Evolutionary conservation across 2,113 vertebrate genomes (phyloP), one percentile per base, ranked within the genome.

Genomic region (Oncorhynchus gorbuscha): DNA sequence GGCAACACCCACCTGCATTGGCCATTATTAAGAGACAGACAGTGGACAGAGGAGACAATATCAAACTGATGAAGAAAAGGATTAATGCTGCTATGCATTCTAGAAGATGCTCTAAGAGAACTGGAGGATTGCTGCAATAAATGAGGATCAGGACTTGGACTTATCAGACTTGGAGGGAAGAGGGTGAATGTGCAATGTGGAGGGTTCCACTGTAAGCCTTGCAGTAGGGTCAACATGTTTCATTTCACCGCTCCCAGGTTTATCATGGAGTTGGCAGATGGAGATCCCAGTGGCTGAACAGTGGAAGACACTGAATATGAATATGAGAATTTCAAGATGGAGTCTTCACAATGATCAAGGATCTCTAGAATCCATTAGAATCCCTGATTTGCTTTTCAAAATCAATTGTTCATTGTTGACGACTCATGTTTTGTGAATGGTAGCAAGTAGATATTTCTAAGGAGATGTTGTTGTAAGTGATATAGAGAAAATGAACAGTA

Each of bases 11-110:
- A 75, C 74, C 85, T 61, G 66, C 35, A 26, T 67, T 76, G 71
- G 62, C 69, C 67, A 74, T 45, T 26, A 13, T 65, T 18, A 62
- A 62, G 59, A 62, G 59, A 62, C 14, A 20, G 58, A 39, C 39
- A 11, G 39, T 45, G 51, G 51, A 80, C 12, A 22, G 70, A 76
- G 66, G 69, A 9, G 30, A 70, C 32, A 9, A 64, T 48, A 73
- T 77, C 69, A 83, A 73, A 80, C 64, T 81, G 81, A 79, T 77
- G 72, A 85, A 45, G 39, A 45, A 39, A 85, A 72, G 81, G 81
- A 86, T 85, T 81, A 82, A 85, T 86, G 92, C 92, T 94, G 92
- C 93, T 94, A 91, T 80, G 85, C 83, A 83, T 86, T 89, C 77
- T 79, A 75, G 79, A 87, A 87, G 81, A 92, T 84, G 86, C 73